phyloP scores from a whole-genome alignment of 2,797 vertebrate genomes.

The Botia almorhae region DNA sequence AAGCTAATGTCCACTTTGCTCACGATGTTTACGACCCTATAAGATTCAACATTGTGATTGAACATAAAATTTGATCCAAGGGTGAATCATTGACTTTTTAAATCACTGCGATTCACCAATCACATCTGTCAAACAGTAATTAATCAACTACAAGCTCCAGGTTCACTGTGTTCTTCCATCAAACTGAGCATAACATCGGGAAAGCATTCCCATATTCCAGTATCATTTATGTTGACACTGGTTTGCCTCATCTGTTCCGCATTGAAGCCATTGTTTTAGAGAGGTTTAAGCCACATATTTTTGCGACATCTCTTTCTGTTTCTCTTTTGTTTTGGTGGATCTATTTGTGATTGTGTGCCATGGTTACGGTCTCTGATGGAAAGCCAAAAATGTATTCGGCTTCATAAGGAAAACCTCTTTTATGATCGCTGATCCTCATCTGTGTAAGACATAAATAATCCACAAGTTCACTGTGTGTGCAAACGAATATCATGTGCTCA shows the following conservation, averaged over 20 bases:
- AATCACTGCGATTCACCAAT: not conserved
- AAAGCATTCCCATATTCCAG: not conserved
- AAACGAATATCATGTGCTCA: slow-evolving; percentile 14
- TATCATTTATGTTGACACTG: slow-evolving; percentile 13
- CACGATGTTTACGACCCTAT: not conserved
- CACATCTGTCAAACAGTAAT: not conserved
- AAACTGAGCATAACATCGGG: not conserved
- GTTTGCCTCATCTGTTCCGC: slow-evolving; percentile 40
- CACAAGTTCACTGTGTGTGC: not conserved
- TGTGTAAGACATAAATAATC: slow-evolving; percentile 36
- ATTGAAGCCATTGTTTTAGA: slow-evolving; percentile 51
- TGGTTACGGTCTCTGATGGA: slow-evolving; percentile 66
- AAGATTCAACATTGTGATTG: not conserved
- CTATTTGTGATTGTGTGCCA: slow-evolving; percentile 68
- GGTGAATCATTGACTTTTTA: not conserved
- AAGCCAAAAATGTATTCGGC: slow-evolving; percentile 65
- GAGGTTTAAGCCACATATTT: slow-evolving; percentile 23
- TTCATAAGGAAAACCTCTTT: slow-evolving; percentile 55
- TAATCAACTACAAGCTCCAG: not conserved
- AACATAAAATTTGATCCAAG: slow-evolving; percentile 14
- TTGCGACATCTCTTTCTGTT: slow-evolving; percentile 34
- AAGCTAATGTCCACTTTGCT: not conserved
- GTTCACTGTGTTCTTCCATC: slow-evolving; percentile 4
- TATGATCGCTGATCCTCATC: slow-evolving; percentile 45
- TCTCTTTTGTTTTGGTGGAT: slow-evolving; percentile 60